Conservation (phyloP, 2,888 invertebrate species). For the Myopa testacea region DNA sequence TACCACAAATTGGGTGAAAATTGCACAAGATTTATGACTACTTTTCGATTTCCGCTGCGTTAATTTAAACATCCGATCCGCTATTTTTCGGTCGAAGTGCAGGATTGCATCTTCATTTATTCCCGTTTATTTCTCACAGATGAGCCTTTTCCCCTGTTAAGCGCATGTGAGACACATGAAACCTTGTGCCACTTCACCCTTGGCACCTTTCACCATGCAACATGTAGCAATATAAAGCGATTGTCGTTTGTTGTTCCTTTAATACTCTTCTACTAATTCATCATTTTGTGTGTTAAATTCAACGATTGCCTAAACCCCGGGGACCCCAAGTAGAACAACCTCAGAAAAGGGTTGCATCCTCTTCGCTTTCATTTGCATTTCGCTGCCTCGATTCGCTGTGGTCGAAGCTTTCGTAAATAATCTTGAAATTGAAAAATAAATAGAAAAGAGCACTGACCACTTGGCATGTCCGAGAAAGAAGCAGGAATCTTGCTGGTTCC, state of each 20-base stretch:
- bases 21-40: not conserved
- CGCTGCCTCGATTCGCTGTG: conserved; percentile 41
- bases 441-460: conserved; percentile 25
- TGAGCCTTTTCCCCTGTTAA: not conserved
- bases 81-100: too few relatives aligned
- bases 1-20: conserved; percentile 30
- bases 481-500: conserved; percentile 2
- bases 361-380: conserved; percentile 45
- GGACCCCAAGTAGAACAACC: not conserved
- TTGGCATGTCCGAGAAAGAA: conserved; percentile 8
- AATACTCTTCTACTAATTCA: not conserved
- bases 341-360: conserved; percentile 21
- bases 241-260: conserved; percentile 23
- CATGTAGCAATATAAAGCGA: conserved; percentile 7
- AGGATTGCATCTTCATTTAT: not conserved
- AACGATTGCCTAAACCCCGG: conserved; percentile 9
- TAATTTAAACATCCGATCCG: too few relatives aligned
- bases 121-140: not conserved
- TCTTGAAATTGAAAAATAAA: conserved; percentile 37
- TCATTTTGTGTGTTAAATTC: conserved; percentile 25
- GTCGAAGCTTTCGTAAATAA: conserved; percentile 35
- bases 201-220: not conserved
- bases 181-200: not conserved
- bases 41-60: not conserved
- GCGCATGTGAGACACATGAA: too few relatives aligned